Conservation (phyloP, 2,113 vertebrate genomes). For the Megalops atlanticus region DNA sequence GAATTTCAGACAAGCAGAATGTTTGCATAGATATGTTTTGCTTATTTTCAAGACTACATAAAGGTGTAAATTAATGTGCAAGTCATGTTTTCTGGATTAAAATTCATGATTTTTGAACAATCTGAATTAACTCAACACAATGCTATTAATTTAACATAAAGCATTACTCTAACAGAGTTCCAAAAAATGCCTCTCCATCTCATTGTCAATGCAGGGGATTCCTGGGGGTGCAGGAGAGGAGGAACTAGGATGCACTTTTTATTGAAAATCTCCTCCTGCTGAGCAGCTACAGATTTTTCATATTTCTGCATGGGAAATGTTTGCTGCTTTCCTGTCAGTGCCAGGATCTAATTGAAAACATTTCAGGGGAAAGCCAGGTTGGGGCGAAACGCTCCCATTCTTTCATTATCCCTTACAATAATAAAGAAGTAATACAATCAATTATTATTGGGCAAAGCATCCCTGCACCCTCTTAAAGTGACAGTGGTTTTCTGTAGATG, state of each 20-base stretch:
- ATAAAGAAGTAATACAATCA: conserved; percentile 76
- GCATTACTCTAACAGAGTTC: too few species aligned
- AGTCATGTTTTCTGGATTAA: too few species aligned
- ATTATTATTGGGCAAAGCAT: conserved; percentile 75
- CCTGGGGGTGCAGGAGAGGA: conserved; percentile 73
- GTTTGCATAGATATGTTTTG: too few species aligned
- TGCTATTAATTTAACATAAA: too few species aligned
- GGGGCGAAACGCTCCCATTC: conserved; percentile 63
- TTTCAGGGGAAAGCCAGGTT: conserved; percentile 80
- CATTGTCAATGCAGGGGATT: conserved; percentile 72
- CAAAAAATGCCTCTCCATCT: not conserved
- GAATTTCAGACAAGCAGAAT: too few species aligned
- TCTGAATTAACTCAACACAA: too few species aligned
- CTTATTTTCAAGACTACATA: too few species aligned
- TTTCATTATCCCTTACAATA: conserved; percentile 79
- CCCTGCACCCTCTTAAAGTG: conserved; percentile 76
- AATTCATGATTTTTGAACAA: too few species aligned
- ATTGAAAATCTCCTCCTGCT: conserved; percentile 86
- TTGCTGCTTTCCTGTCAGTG: conserved; percentile 78
- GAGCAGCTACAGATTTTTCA: conserved; percentile 84
- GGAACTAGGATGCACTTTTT: conserved; percentile 81
- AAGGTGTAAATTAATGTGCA: too few species aligned
- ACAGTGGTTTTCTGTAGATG: conserved; percentile 55
- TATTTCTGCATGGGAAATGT: conserved; percentile 87
- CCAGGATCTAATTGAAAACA: conserved; percentile 90